Conservation (phyloP, 1,140 invertebrate genomes). For the Druon quercuslanigerum region DNA sequence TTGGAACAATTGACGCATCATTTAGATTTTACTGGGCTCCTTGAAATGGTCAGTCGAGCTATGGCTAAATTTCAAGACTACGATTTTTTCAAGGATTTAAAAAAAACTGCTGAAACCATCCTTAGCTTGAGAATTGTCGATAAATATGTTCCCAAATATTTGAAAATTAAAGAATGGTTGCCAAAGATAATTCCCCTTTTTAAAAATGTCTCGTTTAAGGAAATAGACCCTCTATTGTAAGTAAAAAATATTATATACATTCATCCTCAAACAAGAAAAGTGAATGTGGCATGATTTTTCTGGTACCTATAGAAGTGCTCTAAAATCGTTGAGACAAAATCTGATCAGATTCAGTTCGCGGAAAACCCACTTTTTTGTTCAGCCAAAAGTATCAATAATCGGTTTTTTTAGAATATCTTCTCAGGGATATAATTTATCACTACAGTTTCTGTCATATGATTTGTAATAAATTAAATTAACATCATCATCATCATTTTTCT, state of each 20-base stretch:
- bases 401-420: too few species aligned
- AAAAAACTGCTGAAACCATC: constrained; percentile 64
- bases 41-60: constrained; percentile 62
- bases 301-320: too few species aligned
- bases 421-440: too few species aligned
- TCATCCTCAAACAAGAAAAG: not conserved
- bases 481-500: too few species aligned
- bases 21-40: constrained; percentile 62
- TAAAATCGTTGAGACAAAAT: too few species aligned
- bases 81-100: constrained; percentile 65
- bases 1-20: constrained; percentile 63
- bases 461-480: too few species aligned
- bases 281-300: too few species aligned
- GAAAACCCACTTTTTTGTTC: too few species aligned
- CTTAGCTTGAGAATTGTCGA: constrained; percentile 71
- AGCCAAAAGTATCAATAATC: too few species aligned
- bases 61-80: constrained; percentile 68
- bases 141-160: constrained; percentile 74
- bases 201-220: constrained; percentile 60
- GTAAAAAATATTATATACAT: constrained; percentile 40
- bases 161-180: constrained; percentile 65
- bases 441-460: too few species aligned
- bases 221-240: constrained; percentile 66
- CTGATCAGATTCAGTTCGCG: too few species aligned
- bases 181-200: constrained; percentile 63